These are phyloP conservation scores for Donacobius atricapilla DNA, from an alignment of 2,113 vertebrate species.

Conservation along the genomic window DNA sequence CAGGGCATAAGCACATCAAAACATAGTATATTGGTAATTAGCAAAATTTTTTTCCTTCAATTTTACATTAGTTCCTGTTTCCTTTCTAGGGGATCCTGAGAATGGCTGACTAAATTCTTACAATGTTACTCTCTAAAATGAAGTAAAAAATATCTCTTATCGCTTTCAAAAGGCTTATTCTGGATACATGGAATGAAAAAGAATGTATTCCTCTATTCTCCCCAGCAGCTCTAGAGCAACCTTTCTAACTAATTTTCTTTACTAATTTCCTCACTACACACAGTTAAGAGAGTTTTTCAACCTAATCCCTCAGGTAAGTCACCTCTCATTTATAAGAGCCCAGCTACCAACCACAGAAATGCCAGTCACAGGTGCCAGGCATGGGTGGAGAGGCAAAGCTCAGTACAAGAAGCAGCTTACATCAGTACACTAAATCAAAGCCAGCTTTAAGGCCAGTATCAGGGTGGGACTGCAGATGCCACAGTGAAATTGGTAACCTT, in stretches of 20 bases:
- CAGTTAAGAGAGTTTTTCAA: neutral
- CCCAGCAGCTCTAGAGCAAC: neutral
- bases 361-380: neutral
- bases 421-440: neutral
- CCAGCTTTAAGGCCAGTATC: neutral
- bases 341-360: neutral
- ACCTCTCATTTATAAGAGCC: neutral
- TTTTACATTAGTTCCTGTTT: neutral
- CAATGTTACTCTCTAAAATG: neutral
- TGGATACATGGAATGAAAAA: neutral
- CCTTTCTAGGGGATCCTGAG: neutral
- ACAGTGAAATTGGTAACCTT: neutral
- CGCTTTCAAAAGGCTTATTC: neutral
- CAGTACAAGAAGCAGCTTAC: neutral
- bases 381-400: neutral
- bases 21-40: neutral
- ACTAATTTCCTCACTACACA: neutral
- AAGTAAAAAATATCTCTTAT: neutral
- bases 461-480: neutral
- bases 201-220: neutral
- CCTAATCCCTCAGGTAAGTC: neutral
- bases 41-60: neutral
- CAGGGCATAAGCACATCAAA: neutral
- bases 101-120: neutral
- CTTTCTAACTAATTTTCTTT: neutral